Evolutionary conservation across 2,797 vertebrate genomes (phyloP).

Genomic region (Pristis pectinata): DNA sequence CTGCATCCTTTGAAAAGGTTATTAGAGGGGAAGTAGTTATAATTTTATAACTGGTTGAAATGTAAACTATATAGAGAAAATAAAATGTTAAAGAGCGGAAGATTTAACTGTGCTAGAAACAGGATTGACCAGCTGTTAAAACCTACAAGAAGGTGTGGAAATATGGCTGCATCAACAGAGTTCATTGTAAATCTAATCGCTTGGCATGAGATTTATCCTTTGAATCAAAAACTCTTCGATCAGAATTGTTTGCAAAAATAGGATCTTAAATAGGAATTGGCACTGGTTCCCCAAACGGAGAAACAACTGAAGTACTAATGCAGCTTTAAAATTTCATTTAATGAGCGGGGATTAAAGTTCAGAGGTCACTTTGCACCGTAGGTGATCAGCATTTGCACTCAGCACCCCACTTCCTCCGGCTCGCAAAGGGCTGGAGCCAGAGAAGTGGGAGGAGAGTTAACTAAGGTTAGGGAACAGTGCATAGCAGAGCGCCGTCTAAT

Average conservation of each 20-base stretch:
- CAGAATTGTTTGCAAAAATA: neutral
- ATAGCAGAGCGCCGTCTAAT: neutral
- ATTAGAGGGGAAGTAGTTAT: neutral
- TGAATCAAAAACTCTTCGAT: neutral
- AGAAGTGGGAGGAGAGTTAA: constrained; percentile 28
- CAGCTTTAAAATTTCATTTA: constrained; percentile 31
- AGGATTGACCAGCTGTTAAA: neutral
- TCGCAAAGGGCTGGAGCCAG: neutral
- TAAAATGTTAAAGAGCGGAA: neutral
- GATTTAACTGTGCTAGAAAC: neutral
- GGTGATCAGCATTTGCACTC: constrained; percentile 13
- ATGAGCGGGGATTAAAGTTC: neutral
- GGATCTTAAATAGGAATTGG: constrained; percentile 31
- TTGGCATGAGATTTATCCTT: neutral
- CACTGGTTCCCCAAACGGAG: neutral
- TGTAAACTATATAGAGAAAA: neutral
- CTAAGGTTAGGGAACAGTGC: constrained; percentile 31
- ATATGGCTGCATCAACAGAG: neutral
- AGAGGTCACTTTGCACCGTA: neutral
- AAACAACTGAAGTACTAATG: constrained; percentile 26
- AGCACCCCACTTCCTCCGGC: constrained; percentile 1
- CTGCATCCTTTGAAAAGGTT: neutral
- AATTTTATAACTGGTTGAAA: neutral
- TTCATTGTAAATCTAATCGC: neutral
- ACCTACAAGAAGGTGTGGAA: neutral